Percentiles rank a stretch among this genome's conserved stretches.
Evolutionary conservation across 2,113 vertebrate species (phyloP).

Genomic region (Vicugna pacos): DNA sequence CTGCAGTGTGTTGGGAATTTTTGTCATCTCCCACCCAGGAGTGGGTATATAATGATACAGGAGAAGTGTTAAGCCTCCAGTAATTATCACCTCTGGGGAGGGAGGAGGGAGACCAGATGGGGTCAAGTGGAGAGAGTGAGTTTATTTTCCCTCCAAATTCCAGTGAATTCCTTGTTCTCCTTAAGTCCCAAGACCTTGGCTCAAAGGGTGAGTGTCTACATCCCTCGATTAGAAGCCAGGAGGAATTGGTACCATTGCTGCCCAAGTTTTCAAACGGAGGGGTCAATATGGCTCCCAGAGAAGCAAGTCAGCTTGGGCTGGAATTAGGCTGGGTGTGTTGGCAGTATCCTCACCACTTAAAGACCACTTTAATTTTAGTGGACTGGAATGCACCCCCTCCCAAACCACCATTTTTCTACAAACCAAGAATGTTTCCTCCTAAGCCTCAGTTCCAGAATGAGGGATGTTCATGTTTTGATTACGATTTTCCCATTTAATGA

Average conservation of each 20-base stretch:
- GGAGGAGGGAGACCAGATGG: slow-evolving; percentile 76
- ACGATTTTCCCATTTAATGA: neutral
- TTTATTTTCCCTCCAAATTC: slow-evolving; percentile 83
- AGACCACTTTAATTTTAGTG: rapidly evolving
- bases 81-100: slow-evolving; percentile 87
- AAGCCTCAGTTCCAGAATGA: neutral
- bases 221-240: neutral
- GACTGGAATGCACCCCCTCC: neutral
- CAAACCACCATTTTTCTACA: neutral
- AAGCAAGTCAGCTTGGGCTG: neutral
- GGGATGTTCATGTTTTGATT: neutral
- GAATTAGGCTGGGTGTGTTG: rapidly evolving
- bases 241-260: neutral
- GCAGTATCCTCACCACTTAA: rapidly evolving
- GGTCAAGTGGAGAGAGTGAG: slow-evolving; percentile 74
- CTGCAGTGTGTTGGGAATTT: slow-evolving; percentile 57
- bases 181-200: slow-evolving; percentile 70
- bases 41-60: slow-evolving; percentile 74
- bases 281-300: neutral
- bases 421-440: neutral
- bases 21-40: slow-evolving; percentile 77
- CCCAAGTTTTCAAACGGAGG: neutral
- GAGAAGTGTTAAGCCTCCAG: slow-evolving; percentile 87
- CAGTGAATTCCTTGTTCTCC: slow-evolving; percentile 82
- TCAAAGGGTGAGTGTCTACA: neutral